phyloP scores from a whole-genome alignment of 1,140 invertebrate species.

The Hesperophylax magnus region DNA sequence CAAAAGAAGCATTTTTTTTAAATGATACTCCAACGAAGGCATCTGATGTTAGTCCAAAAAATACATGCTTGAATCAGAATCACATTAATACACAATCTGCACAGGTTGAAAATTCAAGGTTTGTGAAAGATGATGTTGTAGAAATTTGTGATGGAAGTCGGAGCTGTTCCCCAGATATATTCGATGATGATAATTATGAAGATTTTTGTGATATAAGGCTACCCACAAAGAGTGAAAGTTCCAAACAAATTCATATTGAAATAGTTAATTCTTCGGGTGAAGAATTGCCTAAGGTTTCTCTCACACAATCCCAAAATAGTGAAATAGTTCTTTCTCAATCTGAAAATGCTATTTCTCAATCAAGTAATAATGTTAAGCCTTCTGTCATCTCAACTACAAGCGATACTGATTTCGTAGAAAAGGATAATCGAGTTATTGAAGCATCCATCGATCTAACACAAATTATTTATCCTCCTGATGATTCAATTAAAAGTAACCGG shows the following conservation, averaged over 20 bases:
- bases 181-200: constrained; percentile 64
- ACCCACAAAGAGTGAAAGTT: not conserved
- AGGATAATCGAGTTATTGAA: not conserved
- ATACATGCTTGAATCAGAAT: too few relatives aligned
- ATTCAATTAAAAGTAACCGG: not conserved
- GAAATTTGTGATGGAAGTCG: constrained; percentile 7
- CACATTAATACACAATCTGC: not conserved
- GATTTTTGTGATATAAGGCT: not conserved
- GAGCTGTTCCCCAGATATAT: constrained; percentile 69
- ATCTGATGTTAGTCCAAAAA: too few relatives aligned
- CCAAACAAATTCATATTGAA: not conserved
- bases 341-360: too few relatives aligned
- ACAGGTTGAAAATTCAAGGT: not conserved
- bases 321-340: not conserved
- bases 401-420: not conserved
- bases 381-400: not conserved
- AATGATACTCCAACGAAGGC: too few relatives aligned
- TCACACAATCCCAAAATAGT: constrained; percentile 27
- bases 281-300: constrained; percentile 44
- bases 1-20: not conserved
- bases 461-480: not conserved
- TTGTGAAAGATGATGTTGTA: not conserved
- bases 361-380: not conserved
- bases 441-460: constrained; percentile 16
- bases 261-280: constrained; percentile 29